These are phyloP conservation scores for Paragorgia papillata DNA, from an alignment of 92 coral and sea anemone species.

Conservation along the genomic window DNA sequence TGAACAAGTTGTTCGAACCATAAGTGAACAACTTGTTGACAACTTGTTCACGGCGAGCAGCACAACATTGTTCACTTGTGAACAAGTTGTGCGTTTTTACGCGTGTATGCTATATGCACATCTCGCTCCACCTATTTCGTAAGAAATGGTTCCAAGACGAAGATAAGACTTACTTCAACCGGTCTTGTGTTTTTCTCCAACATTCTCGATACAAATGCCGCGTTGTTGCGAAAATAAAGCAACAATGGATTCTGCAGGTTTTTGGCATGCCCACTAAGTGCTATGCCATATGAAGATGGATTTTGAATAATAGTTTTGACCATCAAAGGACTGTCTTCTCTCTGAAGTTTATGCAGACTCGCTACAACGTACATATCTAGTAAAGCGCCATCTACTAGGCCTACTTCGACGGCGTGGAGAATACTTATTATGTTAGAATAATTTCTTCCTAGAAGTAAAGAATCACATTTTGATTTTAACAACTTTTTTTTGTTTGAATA, in stretches of 20 bases:
- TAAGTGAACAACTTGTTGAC: too few species aligned
- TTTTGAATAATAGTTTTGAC: conserved; percentile 10
- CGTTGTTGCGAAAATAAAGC: not conserved
- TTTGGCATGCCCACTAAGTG: conserved; percentile 14
- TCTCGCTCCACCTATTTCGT: too few species aligned
- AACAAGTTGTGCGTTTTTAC: too few species aligned
- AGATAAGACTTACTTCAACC: conserved; percentile 11
- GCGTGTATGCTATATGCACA: too few species aligned
- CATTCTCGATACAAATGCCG: not conserved
- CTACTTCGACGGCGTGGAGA: conserved; percentile 19
- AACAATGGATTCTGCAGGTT: conserved; percentile 14
- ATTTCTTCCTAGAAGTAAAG: not conserved
- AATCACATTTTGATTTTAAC: not conserved
- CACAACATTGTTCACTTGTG: too few species aligned
- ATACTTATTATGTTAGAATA: conserved; percentile 4
- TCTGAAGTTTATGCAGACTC: not conserved
- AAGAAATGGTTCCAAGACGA: too few species aligned
- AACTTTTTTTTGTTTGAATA: too few species aligned
- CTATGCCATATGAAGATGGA: conserved; percentile 8
- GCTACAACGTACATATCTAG: conserved; percentile 34
- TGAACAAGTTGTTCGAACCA: too few species aligned
- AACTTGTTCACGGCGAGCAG: too few species aligned
- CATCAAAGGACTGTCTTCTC: conserved; percentile 22
- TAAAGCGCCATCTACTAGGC: conserved; percentile 18
- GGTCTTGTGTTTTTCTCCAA: conserved; percentile 8